Conservation (phyloP, 2,888 invertebrate genomes). For the Morpho deidamia region DNA sequence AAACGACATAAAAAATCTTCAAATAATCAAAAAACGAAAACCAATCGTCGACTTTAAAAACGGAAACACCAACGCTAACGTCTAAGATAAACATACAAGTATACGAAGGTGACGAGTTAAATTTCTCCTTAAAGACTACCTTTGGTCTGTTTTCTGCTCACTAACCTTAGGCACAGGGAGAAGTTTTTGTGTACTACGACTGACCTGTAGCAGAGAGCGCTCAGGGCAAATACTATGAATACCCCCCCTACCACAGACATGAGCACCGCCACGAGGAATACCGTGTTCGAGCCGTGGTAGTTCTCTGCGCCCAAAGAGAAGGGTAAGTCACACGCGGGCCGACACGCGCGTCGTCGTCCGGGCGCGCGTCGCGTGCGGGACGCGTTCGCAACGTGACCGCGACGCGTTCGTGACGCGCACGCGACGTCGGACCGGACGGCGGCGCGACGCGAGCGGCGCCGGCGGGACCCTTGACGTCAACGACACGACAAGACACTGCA, state of each 20-base stretch:
- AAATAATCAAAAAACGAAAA: slow-evolving; percentile 53
- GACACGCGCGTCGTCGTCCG: slow-evolving; percentile 35
- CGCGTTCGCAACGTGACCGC: slow-evolving; percentile 37
- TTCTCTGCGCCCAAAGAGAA: slow-evolving; percentile 87
- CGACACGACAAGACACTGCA: slow-evolving; percentile 53
- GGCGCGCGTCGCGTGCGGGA: slow-evolving; percentile 17
- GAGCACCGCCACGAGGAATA: slow-evolving; percentile 98
- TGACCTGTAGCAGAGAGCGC: slow-evolving; percentile 99
- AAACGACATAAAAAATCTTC: slow-evolving; percentile 61
- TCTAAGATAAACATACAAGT: slow-evolving; percentile 77
- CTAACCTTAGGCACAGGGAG: slow-evolving; percentile 99
- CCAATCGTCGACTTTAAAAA: slow-evolving; percentile 71
- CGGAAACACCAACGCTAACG: slow-evolving; percentile 76
- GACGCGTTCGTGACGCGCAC: slow-evolving; percentile 30
- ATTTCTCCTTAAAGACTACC: slow-evolving; percentile 81
- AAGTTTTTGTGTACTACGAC: slow-evolving; percentile 99
- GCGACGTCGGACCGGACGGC: slow-evolving; percentile 41
- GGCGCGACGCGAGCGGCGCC: slow-evolving; percentile 49
- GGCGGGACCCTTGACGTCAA: slow-evolving; percentile 37
- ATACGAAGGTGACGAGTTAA: slow-evolving; percentile 79
- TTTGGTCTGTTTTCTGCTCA: slow-evolving; percentile 91
- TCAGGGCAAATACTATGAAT: slow-evolving; percentile 98
- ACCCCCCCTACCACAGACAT: slow-evolving; percentile 99
- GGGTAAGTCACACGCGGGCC: slow-evolving; percentile 46
- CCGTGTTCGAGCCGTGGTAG: slow-evolving; percentile 98